A percentile compares a stretch with the other conserved stretches of the same genome.
These are phyloP conservation scores for Scaptomyza polygonia DNA, from an alignment of 2,888 invertebrate genomes.

Conservation along the genomic window DNA sequence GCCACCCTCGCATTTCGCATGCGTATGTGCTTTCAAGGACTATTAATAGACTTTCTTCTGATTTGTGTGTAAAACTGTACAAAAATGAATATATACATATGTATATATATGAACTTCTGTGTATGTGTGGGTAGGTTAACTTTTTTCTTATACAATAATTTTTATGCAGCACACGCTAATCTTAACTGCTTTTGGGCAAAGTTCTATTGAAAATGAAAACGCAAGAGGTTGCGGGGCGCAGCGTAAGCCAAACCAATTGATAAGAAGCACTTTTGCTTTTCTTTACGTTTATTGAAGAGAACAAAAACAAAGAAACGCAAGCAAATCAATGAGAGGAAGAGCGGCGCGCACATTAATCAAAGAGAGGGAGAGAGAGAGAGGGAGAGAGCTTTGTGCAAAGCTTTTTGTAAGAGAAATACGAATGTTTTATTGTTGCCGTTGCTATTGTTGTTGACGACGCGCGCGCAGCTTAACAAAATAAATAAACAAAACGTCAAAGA, in stretches of 20 bases:
- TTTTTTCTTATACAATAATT: slow-evolving; percentile 47
- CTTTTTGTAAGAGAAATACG: slow-evolving; percentile 39
- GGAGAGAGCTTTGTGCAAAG: slow-evolving; percentile 47
- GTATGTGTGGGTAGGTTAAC: not conserved
- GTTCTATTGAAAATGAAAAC: slow-evolving; percentile 48
- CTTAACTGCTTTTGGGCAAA: slow-evolving; percentile 70
- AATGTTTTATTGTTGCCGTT: not conserved
- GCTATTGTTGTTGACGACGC: slow-evolving; percentile 24
- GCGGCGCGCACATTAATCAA: not conserved
- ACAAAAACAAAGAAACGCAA: slow-evolving; percentile 8
- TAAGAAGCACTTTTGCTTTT: slow-evolving; percentile 77
- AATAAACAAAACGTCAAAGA: slow-evolving; percentile 81
- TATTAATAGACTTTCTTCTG: slow-evolving; percentile 17
- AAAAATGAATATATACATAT: not conserved
- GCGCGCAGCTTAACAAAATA: slow-evolving; percentile 72
- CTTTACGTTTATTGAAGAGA: slow-evolving; percentile 33
- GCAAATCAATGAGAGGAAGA: too few relatives aligned
- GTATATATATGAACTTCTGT: too few relatives aligned
- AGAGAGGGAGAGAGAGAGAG: not conserved
- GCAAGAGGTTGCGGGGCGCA: not conserved
- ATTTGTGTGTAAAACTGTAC: slow-evolving; percentile 10
- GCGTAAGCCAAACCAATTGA: slow-evolving; percentile 44
- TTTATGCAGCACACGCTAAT: slow-evolving; percentile 39
- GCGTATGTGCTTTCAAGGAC: not conserved
- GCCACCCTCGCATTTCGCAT: slow-evolving; percentile 31